Percentiles rank a stretch among this genome's conserved stretches.
phyloP scores from a whole-genome alignment of 2,113 vertebrate species.

The Carassius gibelio region DNA sequence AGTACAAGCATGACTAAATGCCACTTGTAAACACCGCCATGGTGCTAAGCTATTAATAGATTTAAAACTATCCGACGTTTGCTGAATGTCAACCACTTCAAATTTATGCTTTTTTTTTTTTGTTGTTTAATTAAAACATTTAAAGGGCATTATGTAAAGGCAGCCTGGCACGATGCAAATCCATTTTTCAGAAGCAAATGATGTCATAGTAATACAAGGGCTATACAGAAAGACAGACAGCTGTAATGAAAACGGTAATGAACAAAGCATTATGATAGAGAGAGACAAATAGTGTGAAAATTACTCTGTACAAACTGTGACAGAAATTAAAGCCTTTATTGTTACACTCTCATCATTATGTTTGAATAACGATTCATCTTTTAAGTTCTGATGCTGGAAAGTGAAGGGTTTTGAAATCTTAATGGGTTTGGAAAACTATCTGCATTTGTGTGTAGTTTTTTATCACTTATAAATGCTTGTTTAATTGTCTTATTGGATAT shows the following conservation, averaged over 20 bases:
- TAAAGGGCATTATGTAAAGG: slow-evolving; percentile 61
- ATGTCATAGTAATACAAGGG: not conserved
- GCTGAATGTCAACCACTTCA: slow-evolving; percentile 26
- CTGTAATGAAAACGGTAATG: not conserved
- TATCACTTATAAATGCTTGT: not conserved
- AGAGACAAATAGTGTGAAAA: not conserved
- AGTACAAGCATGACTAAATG: slow-evolving; percentile 36
- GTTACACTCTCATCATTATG: not conserved
- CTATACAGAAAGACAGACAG: slow-evolving; percentile 44
- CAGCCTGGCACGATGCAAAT: slow-evolving; percentile 43
- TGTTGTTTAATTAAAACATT: slow-evolving; percentile 56
- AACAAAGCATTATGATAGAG: slow-evolving; percentile 1
- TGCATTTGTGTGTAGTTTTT: not conserved
- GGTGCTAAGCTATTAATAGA: slow-evolving; percentile 37
- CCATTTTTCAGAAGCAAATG: not conserved
- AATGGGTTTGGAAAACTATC: not conserved
- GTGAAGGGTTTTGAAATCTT: not conserved
- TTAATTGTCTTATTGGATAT: not conserved
- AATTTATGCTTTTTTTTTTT: slow-evolving; percentile 44
- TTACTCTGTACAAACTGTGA: not conserved
- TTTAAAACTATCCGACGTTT: slow-evolving; percentile 9
- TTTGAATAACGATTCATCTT: slow-evolving; percentile 6
- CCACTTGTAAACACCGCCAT: slow-evolving; percentile 35
- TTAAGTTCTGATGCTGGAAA: not conserved
- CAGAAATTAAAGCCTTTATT: slow-evolving; percentile 9